Base-by-base conservation (phyloP, 1,140 invertebrate genomes). In the Atopsyche davidsoni region DNA sequence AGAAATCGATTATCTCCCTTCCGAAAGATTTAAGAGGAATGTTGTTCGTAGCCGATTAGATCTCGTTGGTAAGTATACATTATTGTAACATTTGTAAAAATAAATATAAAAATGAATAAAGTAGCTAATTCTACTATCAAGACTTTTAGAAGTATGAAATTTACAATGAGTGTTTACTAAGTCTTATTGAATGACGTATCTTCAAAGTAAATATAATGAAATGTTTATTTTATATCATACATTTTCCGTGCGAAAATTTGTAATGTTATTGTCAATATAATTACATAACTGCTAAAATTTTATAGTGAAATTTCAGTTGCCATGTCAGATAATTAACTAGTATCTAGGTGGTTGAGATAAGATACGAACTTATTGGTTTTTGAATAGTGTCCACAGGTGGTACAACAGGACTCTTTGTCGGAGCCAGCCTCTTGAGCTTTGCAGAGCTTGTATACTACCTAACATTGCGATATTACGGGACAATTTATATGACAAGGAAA, bases 321-420 rank as follows among this genome's bases (percentile, higher is more conserved):
- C 9, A 38, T 11, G 10, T 38, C 39, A 25, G 13, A 43, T 43
- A 43, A 17, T 43, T 43, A 4, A 43, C 23, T 42, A n/a, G 6
- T 18, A 19, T 21, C 19, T 21, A 21, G 22, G 11, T 42, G 9
- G 7, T 42, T 17, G 6, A 42, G 11, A 11, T 6, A 42, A 11
- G 18, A 9, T 21, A 21, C 6, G 13, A 11, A 16, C 3, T n/a
- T 25, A 9, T 17, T 46, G 16, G 7, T 61, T 65, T 42, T n/a
- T n/a, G n/a, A n/a, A n/a, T 58, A 82, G 79, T 82, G 3, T 81
- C 80, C 0, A 79, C 79, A 25, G 80, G 80, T 7, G 79, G 80
- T 17, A 77, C 79, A 2, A 73, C 77, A 7, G 79, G 78, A 0
- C 59, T 82, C 1, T 81, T 82, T 57, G 69, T 81, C 2, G 79